Evolutionary conservation across 2,797 vertebrate genomes (phyloP).

Genomic region (Trachops cirrhosus): DNA sequence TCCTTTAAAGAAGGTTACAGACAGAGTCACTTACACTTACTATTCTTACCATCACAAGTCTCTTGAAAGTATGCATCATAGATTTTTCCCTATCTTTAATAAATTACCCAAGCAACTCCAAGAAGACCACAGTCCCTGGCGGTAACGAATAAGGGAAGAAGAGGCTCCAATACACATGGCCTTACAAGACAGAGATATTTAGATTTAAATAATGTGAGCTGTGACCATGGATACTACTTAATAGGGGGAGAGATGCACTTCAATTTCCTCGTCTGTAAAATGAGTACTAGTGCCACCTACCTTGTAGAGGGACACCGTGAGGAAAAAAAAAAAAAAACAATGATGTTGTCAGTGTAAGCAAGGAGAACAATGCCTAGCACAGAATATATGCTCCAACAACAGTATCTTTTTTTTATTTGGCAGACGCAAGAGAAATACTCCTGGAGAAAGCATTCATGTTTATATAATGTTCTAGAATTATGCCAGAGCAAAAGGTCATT

Average conservation of each 20-base stretch:
- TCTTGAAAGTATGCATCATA: conserved; percentile 2
- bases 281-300: not conserved
- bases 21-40: not conserved
- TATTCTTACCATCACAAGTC: not conserved
- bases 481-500: not conserved
- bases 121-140: not conserved
- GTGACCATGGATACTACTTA: not conserved
- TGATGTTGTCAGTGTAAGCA: not conserved
- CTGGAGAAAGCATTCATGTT: conserved; percentile 7
- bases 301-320: not conserved
- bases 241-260: not conserved
- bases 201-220: not conserved
- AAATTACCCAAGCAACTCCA: not conserved
- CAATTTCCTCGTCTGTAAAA: conserved; percentile 14
- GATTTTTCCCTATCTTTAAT: conserved; percentile 6
- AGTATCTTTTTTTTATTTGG: not conserved
- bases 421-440: conserved; percentile 15
- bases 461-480: conserved; percentile 17
- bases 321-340: not conserved
- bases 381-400: not conserved
- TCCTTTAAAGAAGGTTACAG: not conserved
- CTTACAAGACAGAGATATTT: conserved; percentile 28
- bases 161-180: not conserved
- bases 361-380: not conserved
- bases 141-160: not conserved